Base-by-base conservation (phyloP, 1,140 invertebrate species). In the Aphidius ervi region DNA sequence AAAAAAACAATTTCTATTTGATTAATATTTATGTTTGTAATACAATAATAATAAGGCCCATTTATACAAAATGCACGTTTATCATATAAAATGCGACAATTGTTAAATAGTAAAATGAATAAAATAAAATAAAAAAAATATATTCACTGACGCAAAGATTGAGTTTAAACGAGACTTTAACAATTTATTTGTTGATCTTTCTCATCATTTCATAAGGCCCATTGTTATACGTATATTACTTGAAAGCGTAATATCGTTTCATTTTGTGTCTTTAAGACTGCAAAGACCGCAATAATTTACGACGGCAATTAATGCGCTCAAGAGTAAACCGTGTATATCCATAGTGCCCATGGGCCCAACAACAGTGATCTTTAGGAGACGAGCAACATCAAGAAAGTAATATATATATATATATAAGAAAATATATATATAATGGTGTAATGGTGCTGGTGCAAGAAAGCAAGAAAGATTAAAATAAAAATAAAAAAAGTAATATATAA, bases 241-340 rank as follows among this genome's bases (percentile, higher is more conserved):
- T 46, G 48, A 40, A 46, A 23, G 31, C 37, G 48, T 54, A 65
- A 63, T 65, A 65, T 62, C 66, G 67, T 70, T 70, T 68, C 67
- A 65, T 67, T 64, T 67, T 64, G 66, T 66, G 63, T 68, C 64
- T 61, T 45, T 62, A 16, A 63, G 68, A 68, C 68, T 67, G 74
- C 66, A 77, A 76, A 76, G 72, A 31, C 72, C 74, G 71, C 77
- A 76, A 76, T 73, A 77, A 80, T 80, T 80, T 80, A 79, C 77
- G 76, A 78, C 74, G 74, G 77, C 77, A 79, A 80, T 80, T 80
- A 80, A 80, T 75, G 75, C 74, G 70, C 74, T n/a, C 52, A 70
- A 73, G 76, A 76, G 75, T 75, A 75, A 75, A 74, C 74, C 74
- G 72, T 70, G 75, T 48, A 31, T 31, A 31, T 31, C 23, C 43